phyloP scores from a whole-genome alignment of 2,888 invertebrate species.

The Sarcophaga subvicina region DNA sequence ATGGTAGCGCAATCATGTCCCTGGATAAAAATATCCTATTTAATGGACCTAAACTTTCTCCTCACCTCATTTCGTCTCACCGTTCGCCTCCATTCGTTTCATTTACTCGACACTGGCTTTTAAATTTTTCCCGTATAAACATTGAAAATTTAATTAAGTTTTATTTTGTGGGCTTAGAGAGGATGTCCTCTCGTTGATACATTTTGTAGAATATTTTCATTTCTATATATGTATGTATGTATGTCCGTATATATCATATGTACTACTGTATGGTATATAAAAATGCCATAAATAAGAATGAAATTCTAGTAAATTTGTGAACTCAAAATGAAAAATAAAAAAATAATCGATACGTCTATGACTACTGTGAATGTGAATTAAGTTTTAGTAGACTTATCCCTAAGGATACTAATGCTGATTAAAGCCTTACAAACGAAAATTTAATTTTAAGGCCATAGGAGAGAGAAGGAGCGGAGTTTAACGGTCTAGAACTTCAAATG shows the following conservation, averaged over 20 bases:
- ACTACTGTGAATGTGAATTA: slow-evolving; percentile 2
- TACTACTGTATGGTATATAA: no score
- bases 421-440: slow-evolving; percentile 41
- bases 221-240: background rate
- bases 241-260: background rate
- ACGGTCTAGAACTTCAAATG: slow-evolving; percentile 17
- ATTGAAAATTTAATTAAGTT: slow-evolving; percentile 65
- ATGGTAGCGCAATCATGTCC: slow-evolving; percentile 46
- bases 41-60: slow-evolving; percentile 43
- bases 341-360: slow-evolving; percentile 31
- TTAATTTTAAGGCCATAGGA: background rate
- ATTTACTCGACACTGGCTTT: no score
- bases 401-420: slow-evolving; percentile 38
- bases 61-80: background rate
- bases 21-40: slow-evolving; percentile 62
- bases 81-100: no score
- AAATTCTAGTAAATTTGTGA: slow-evolving; percentile 46
- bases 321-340: slow-evolving; percentile 14
- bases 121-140: slow-evolving; percentile 27
- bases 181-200: no score
- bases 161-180: slow-evolving; percentile 57
- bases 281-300: slow-evolving; percentile 61
- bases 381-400: slow-evolving; percentile 35
- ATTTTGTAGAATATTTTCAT: background rate
- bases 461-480: background rate